phyloP scores from a whole-genome alignment of 2,113 vertebrate species.

The Orientallactaga bullata region DNA sequence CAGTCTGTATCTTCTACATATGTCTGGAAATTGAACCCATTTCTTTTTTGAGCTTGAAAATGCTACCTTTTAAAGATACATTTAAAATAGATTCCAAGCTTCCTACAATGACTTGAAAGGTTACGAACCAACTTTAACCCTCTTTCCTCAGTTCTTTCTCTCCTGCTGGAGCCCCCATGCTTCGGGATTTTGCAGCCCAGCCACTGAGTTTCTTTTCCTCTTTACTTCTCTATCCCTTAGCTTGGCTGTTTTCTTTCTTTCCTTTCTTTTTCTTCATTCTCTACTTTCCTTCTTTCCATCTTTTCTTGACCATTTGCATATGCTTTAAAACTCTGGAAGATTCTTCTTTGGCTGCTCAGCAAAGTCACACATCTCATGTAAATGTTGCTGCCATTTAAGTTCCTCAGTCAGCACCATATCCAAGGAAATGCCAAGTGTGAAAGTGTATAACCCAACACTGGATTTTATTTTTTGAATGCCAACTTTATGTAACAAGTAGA shows the following conservation, averaged over 20 bases:
- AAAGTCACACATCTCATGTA: background rate
- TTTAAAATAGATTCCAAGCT: too few relatives aligned
- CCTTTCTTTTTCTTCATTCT: too few relatives aligned
- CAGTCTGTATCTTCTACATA: too few relatives aligned
- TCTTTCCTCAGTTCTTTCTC: background rate
- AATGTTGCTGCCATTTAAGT: background rate
- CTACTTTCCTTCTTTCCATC: too few relatives aligned
- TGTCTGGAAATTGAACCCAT: too few relatives aligned
- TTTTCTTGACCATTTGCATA: too few relatives aligned
- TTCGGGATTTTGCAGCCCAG: background rate
- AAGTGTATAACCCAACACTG: too few relatives aligned
- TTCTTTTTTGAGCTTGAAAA: too few relatives aligned
- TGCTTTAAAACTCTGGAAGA: background rate
- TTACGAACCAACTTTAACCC: too few relatives aligned
- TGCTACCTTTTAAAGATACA: too few relatives aligned
- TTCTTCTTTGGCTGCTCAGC: background rate
- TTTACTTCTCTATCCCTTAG: too few relatives aligned
- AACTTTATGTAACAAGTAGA: background rate
- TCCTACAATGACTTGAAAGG: background rate
- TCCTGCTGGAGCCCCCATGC: background rate
- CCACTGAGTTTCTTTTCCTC: background rate
- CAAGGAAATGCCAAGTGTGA: background rate
- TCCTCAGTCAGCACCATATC: background rate
- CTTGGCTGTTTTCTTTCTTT: too few relatives aligned
- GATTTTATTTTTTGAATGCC: background rate